Evolutionary conservation across 2,113 vertebrate genomes (phyloP).

Genomic region (Bos javanicus): DNA sequence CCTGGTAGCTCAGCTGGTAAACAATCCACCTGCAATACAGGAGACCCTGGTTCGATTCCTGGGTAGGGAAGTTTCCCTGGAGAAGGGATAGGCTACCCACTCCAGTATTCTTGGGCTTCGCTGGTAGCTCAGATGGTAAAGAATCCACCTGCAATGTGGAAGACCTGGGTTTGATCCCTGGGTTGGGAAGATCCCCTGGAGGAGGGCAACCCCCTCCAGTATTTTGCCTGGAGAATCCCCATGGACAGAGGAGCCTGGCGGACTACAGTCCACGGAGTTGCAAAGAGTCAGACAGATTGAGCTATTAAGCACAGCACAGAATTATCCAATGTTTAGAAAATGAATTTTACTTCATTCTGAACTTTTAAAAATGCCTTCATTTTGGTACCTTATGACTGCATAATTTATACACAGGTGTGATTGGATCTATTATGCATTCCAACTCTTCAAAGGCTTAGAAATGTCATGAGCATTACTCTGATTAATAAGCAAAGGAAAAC

Average conservation of each 20-base stretch:
- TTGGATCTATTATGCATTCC: not conserved
- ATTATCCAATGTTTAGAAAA: not conserved
- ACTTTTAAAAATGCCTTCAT: not conserved
- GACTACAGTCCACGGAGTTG: not conserved
- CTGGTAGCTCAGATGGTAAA: not conserved
- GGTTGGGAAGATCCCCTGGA: not conserved
- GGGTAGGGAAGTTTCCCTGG: rapidly evolving
- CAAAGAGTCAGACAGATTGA: not conserved
- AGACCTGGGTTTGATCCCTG: not conserved
- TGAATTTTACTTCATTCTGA: not conserved
- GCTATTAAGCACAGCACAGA: not conserved
- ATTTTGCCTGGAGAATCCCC: not conserved
- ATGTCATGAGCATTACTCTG: not conserved
- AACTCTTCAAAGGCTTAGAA: not conserved
- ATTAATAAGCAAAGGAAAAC: not conserved
- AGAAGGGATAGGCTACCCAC: not conserved
- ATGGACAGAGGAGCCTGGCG: not conserved
- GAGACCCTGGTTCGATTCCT: not conserved
- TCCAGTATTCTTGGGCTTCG: not conserved
- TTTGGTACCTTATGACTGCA: not conserved
- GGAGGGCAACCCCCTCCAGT: not conserved
- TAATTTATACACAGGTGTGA: not conserved
- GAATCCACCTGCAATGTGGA: not conserved
- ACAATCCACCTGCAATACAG: not conserved
- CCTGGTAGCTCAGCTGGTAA: not conserved